Evolutionary conservation across 2,888 invertebrate genomes (phyloP), one percentile per base, ranked within the genome.

Genomic region (Andricus curvator): DNA sequence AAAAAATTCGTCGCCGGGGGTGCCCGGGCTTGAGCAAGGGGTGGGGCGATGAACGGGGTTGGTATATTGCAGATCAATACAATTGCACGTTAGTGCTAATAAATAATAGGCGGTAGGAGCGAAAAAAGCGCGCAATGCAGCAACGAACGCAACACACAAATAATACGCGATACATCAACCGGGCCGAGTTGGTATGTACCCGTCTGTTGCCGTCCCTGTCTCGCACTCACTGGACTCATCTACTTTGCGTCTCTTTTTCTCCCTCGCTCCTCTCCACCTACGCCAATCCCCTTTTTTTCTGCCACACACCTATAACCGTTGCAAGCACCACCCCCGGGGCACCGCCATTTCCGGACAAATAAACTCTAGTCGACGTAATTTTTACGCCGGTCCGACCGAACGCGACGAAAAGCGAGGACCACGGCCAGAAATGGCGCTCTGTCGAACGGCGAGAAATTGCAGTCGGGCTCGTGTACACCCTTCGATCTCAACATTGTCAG

Each of bases 351-450:
- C 91, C 91, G 92, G 91, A 91, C 92, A 92, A 92, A 92, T 92
- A 92, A 92, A 92, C 92, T 91, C 93, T 96, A 96, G 92, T 96
- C 95, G 84, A 95, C 95, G 88, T 96, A 95, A 93, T 96, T 96
- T 93, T 96, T 95, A 86, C 95, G 95, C 94, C 92, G 95, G 95
- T 95, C 95, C 95, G 67, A 94, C 94, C 89, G 87, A 89, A 88
- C 87, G 89, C 91, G 90, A 91, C 90, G 91, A 91, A 91, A 91
- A 91, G 88, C 90, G 90, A 89, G 88, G 86, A 88, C 86, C 86
- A 84, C 87, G 84, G 80, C 80, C 83, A 80, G 80, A 82, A 87
- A 86, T 85, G 84, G 84, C 85, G 84, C 84, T 86, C 88, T 86
- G 84, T 85, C 86, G 87, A 88, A 88, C 86, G 80, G 84, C 86